Conservation (phyloP, 2,113 vertebrate genomes). For the Dicaeum eximium region DNA sequence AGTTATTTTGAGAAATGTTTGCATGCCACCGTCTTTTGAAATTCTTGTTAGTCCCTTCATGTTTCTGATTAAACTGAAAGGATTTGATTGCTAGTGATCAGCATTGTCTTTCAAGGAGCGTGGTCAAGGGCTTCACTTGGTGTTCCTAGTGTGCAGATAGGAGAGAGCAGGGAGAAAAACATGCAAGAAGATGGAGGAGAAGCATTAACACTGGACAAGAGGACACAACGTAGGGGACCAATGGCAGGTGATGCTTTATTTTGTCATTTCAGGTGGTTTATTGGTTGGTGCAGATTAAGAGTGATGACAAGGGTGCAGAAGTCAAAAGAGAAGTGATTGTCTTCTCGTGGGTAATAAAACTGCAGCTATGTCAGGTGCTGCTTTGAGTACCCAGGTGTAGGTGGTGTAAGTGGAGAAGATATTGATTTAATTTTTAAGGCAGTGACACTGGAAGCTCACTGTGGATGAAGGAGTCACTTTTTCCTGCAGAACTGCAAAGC, state of each 20-base stretch:
- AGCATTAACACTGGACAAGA: not conserved
- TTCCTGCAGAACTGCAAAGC: not conserved
- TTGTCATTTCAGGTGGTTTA: not conserved
- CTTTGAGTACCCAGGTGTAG: not conserved
- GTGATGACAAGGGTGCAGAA: not conserved
- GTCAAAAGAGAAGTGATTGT: not conserved
- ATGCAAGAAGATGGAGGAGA: not conserved
- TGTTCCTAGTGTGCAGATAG: not conserved
- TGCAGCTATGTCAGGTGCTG: not conserved
- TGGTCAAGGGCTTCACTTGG: not conserved
- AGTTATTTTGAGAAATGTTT: not conserved
- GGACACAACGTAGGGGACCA: not conserved
- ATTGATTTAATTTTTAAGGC: not conserved
- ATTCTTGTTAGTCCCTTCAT: not conserved
- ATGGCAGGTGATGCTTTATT: not conserved
- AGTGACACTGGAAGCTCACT: not conserved
- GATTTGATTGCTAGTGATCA: conserved; percentile 1
- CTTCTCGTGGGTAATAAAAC: not conserved
- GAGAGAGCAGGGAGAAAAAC: conserved; percentile 8
- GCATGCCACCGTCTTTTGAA: not conserved
- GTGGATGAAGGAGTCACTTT: not conserved
- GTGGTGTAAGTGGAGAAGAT: not conserved
- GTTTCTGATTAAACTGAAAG: not conserved
- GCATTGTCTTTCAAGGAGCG: not conserved
- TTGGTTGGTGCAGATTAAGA: not conserved